These are phyloP conservation scores for Drosophila rellima DNA, from an alignment of 2,888 invertebrate genomes.

Conservation along the genomic window DNA sequence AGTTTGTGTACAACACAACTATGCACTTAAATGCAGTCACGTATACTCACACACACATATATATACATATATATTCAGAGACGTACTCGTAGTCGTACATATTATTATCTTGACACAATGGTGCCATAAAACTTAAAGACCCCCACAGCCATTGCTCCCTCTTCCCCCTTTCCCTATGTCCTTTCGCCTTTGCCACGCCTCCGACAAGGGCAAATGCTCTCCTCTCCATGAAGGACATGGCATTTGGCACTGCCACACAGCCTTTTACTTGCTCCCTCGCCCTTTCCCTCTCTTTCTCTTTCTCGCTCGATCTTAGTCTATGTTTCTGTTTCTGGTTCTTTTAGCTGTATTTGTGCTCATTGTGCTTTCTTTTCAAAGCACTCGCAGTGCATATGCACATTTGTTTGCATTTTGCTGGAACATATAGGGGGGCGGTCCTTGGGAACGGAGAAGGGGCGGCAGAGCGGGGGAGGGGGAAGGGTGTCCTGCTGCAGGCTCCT, in stretches of 20 bases:
- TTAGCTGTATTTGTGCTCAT: conserved; percentile 37
- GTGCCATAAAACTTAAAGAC: conserved; percentile 83
- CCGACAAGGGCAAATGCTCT: conserved; percentile 48
- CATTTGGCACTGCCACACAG: conserved; percentile 53
- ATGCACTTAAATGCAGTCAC: conserved; percentile 83
- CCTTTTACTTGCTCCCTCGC: conserved; percentile 28
- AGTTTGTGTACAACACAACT: conserved; percentile 67
- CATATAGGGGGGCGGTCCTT: background rate
- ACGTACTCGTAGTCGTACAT: conserved; percentile 62
- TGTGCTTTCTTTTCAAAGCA: conserved; percentile 60
- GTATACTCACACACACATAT: conserved; percentile 48
- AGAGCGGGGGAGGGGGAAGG: background rate
- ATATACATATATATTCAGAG: conserved; percentile 24
- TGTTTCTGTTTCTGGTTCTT: conserved; percentile 14
- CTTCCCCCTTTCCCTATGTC: conserved; percentile 21
- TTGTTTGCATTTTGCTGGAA: conserved; percentile 66
- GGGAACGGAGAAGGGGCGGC: background rate
- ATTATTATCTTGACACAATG: conserved; percentile 83
- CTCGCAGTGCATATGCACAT: conserved; percentile 73
- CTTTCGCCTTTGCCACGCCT: conserved; percentile 15
- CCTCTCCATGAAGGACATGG: conserved; percentile 66
- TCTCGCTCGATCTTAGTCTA: background rate
- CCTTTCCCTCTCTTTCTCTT: background rate
- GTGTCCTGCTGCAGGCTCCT: conserved; percentile 50
- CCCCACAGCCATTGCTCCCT: conserved; percentile 69